Evolutionary conservation across 2,888 invertebrate species (phyloP).

Genomic region (Junonia oenone): DNA sequence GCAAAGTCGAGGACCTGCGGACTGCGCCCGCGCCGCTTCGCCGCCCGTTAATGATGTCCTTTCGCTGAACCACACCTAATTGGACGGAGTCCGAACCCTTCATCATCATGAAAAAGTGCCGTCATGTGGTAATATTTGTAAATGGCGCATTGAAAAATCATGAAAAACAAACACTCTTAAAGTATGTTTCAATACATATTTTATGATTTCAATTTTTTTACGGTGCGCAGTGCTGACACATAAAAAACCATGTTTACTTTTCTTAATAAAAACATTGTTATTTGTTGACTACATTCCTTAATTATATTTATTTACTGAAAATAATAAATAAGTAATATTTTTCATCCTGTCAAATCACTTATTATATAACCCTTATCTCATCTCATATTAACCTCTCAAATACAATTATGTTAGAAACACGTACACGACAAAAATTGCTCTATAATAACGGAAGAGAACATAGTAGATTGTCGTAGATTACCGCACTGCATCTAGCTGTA

Average conservation of each 20-base stretch:
- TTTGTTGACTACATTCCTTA: too few relatives aligned
- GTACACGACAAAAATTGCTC: constrained; percentile 65
- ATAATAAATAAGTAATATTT: too few relatives aligned
- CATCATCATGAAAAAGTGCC: constrained; percentile 58
- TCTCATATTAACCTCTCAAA: constrained; percentile 38
- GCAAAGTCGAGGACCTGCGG: constrained; percentile 31
- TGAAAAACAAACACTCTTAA: too few relatives aligned
- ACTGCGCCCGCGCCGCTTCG: constrained; percentile 37
- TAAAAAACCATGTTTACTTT: not conserved
- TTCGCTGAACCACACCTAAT: constrained; percentile 68
- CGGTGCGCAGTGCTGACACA: not conserved
- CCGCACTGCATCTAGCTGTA: constrained; percentile 69
- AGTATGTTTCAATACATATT: too few relatives aligned
- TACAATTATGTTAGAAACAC: constrained; percentile 65
- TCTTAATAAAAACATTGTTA: too few relatives aligned
- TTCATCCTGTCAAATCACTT: too few relatives aligned
- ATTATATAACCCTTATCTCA: too few relatives aligned
- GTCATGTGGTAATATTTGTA: constrained; percentile 49
- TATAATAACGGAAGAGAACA: constrained; percentile 67
- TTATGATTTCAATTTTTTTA: not conserved
- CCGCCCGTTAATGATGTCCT: constrained; percentile 68
- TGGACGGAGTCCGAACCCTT: constrained; percentile 60
- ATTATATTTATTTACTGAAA: too few relatives aligned
- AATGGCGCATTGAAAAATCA: constrained; percentile 27
- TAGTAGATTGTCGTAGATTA: constrained; percentile 70